Base-by-base conservation (phyloP, 2,797 vertebrate genomes). In the Argyrosomus regius region DNA sequence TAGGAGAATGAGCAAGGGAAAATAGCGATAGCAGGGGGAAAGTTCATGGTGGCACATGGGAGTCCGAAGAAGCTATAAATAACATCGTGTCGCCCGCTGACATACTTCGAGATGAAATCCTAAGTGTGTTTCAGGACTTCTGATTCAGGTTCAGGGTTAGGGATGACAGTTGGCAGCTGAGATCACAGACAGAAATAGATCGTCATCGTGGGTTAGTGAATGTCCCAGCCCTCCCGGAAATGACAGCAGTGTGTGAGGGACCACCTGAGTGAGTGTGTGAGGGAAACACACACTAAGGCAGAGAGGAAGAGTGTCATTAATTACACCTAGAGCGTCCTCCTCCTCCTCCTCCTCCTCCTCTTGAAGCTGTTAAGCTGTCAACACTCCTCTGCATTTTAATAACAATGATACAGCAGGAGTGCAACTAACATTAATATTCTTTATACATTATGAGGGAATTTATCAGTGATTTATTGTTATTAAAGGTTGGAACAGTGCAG, bases 111-210 rank as follows among this genome's bases (percentile, higher is more conserved):
- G 67, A 76, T 28, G 43, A 88, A 90, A 89, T 71, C 82, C 54
- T 65, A 5, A 28, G 58, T 72, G 59, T 46, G 76, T 75, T 88
- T 81, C 65, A 43, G 75, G 41, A 12, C 67, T 77, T 87, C 77
- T 88, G 86, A 83, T 78, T 87, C 81, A 77, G 81, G 76, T 61
- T 76, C 20, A 1, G 78, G 66, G 48, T 39, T 14, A 8, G 80
- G 35, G 66, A 83, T 66, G 80, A 67, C 83, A 85, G 83, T 66
- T 66, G 77, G 84, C 89, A 91, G 90, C 89, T 92, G 91, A 92
- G 80, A 81, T 92, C 88, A 91, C 72, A 69, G 84, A 75, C 90
- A 78, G 70, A 84, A 91, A 91, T 89, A 91, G 88, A 78, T 17
- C 4, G 64, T 77, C 81, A 74, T 80, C 65, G 59, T 26, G 66